Evolutionary conservation across 1,140 invertebrate species (phyloP).

Genomic region (Carposina sasakii): DNA sequence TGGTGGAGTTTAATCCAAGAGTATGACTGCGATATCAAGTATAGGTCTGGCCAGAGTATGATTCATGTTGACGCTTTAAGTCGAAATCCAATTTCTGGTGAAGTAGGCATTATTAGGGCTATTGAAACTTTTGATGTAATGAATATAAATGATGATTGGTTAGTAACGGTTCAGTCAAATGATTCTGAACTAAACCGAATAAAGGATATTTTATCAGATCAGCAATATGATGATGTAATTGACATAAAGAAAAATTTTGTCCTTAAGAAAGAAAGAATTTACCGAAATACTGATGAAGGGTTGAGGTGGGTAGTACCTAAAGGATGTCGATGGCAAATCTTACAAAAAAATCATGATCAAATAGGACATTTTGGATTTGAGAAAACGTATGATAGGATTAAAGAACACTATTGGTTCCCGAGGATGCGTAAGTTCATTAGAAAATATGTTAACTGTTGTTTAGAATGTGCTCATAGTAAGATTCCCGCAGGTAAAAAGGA

Average conservation of each 20-base stretch:
- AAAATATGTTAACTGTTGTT: conserved; percentile 11
- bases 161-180: not conserved
- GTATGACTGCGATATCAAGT: conserved; percentile 25
- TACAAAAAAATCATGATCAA: conserved; percentile 22
- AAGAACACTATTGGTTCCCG: conserved; percentile 27
- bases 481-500: not conserved
- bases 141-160: not conserved
- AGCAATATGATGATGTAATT: not conserved
- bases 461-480: conserved; percentile 7
- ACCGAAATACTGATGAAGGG: not conserved
- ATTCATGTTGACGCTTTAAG: conserved; percentile 35
- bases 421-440: conserved; percentile 4
- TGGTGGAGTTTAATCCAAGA: conserved; percentile 34
- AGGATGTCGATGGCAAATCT: conserved; percentile 8
- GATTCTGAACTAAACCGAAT: not conserved
- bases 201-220: not conserved
- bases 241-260: not conserved
- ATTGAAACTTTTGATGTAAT: not conserved
- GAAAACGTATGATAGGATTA: conserved; percentile 22
- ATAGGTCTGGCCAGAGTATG: conserved; percentile 24
- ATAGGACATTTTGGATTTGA: conserved; percentile 27
- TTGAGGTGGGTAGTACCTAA: conserved; percentile 5
- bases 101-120: not conserved
- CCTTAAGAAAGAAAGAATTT: not conserved
- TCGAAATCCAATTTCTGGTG: conserved; percentile 16